These are phyloP conservation scores for Eupeodes luniger DNA, from an alignment of 2,888 invertebrate genomes.

Conservation along the genomic window DNA sequence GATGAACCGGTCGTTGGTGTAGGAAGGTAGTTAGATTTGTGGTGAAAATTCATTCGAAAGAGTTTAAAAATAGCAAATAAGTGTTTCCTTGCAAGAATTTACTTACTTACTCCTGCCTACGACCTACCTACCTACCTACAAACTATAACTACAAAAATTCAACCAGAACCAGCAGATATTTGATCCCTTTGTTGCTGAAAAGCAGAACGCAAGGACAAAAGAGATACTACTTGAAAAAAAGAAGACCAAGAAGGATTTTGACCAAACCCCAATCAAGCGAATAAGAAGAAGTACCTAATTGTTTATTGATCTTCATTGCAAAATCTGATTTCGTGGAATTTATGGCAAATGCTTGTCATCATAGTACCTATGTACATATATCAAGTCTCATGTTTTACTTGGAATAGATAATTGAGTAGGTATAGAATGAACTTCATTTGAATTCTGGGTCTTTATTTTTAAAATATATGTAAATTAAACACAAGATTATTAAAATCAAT, in stretches of 20 bases:
- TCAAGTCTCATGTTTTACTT: not conserved
- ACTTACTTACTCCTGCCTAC: not conserved
- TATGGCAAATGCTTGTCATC: constrained; percentile 16
- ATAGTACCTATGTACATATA: not conserved
- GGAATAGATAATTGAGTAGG: not conserved
- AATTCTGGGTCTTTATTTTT: no score
- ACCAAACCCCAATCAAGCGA: constrained; percentile 19
- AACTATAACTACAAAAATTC: no score
- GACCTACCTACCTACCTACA: no score
- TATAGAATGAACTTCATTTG: no score
- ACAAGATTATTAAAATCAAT: no score
- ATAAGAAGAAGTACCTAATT: not conserved
- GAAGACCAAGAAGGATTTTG: not conserved
- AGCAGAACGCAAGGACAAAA: constrained; percentile 6
- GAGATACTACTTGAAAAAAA: not conserved
- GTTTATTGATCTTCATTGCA: constrained; percentile 5
- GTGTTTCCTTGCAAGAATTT: not conserved
- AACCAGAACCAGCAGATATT: constrained; percentile 58
- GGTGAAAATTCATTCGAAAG: constrained; percentile 1
- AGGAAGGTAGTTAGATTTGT: constrained; percentile 18
- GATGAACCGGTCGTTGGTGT: not conserved
- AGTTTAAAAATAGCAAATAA: constrained; percentile 47
- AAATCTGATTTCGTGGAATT: constrained; percentile 48
- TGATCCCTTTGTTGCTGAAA: constrained; percentile 40
- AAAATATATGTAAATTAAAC: no score